Conservation (phyloP, 2,888 invertebrate species). For the Perizoma affinitatum region DNA sequence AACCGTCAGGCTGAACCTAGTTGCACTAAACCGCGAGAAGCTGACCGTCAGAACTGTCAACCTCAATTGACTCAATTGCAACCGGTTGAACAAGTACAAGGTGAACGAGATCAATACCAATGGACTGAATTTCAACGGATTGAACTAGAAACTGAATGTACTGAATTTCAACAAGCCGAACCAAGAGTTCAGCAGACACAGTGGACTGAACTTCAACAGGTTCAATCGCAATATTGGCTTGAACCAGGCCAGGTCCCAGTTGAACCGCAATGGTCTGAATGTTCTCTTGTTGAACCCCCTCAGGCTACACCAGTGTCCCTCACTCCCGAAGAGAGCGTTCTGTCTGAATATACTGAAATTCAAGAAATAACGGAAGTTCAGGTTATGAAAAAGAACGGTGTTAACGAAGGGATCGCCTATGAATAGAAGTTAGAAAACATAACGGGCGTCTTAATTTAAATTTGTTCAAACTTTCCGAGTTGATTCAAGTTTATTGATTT, state of each 20-base stretch:
- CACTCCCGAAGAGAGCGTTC: constrained; percentile 13
- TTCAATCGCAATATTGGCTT: constrained; percentile 9
- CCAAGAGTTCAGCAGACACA: constrained; percentile 7
- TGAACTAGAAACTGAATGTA: neutral
- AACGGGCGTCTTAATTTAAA: too few relatives aligned
- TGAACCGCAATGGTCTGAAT: constrained; percentile 16
- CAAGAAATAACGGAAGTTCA: constrained; percentile 18
- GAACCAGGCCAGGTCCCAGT: constrained; percentile 14
- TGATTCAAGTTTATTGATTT: neutral
- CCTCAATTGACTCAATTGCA: constrained; percentile 5
- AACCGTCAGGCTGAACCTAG: neutral
- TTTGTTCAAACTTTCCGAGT: too few relatives aligned
- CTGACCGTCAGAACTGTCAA: constrained; percentile 3
- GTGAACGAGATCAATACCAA: constrained; percentile 5
- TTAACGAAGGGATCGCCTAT: constrained; percentile 18
- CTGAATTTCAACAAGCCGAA: constrained; percentile 8
- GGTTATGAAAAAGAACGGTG: constrained; percentile 14
- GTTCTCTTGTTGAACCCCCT: constrained; percentile 8
- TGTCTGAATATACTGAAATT: constrained; percentile 12
- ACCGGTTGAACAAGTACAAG: constrained; percentile 4
- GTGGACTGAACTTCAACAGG: constrained; percentile 14
- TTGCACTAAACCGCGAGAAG: constrained; percentile 8
- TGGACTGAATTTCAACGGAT: constrained; percentile 3
- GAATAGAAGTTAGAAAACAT: neutral
- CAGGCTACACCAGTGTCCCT: constrained; percentile 12